Base-by-base conservation (phyloP, 2,888 invertebrate genomes). In the Toxonevra muliebris region DNA sequence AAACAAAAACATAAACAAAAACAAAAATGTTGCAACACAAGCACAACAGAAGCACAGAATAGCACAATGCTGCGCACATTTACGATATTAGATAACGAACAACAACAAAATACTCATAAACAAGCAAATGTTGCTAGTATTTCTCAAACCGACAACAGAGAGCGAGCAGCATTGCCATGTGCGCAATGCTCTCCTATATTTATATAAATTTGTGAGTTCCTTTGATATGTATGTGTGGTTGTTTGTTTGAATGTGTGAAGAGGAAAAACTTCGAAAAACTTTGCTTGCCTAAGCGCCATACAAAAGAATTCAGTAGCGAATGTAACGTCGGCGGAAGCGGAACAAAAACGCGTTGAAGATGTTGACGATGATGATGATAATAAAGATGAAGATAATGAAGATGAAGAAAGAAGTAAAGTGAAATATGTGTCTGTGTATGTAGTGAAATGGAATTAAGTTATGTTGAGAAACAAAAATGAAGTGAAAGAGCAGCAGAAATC, bases 301-400 rank as follows among this genome's bases (percentile, higher is more conserved):
- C 66, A 65, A 69, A 65, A 71, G 61, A 65, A 69, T 72, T 74
- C 70, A 76, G 76, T 76, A 75, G 74, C 70, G 72, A 75, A 74
- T 73, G 71, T 68, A 74, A 75, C 74, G 69, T 74, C 73, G 74
- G 69, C 73, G 72, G 73, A 72, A 74, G 69, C 72, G 71, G 72
- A 74, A 74, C 73, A 66, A 68, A 73, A 61, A 62, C 65, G 65
- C 52, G 61, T 19, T 41, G 55, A 20, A 48, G 58, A 20, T 43
- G 41, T 59, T 58, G 30, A 52, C 30, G 59, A 9, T 15, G 17
- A 19, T 41, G 45, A 42, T n/a, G 65, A 20, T 42, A 17, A 42
- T 58, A 20, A 52, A 15, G 59, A 9, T 15, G 30, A 20, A 19
- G 2, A 13, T 53, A 10, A 59, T 42, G 11, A 17, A 11, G 61